Conservation (phyloP, 2,888 invertebrate species). For the Tetragonisca angustula region DNA sequence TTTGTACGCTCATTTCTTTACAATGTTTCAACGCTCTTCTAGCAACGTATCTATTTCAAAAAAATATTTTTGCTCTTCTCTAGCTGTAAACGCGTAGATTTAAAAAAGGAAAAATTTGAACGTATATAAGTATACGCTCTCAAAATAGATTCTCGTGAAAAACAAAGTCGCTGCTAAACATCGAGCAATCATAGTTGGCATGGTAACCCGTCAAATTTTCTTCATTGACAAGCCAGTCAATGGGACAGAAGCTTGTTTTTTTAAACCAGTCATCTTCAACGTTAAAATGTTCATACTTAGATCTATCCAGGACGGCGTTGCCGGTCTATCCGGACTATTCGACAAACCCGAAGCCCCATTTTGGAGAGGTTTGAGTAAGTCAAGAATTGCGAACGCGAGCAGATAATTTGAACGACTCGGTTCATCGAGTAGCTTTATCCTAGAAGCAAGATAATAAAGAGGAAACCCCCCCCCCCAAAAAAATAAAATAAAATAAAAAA, state of each 20-base stretch:
- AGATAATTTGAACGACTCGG: not conserved
- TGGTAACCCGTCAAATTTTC: slow-evolving; percentile 9
- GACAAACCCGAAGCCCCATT: not conserved
- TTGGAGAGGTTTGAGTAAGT: slow-evolving; percentile 47
- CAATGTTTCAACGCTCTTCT: not conserved
- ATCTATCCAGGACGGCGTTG: not conserved
- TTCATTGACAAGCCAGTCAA: not conserved
- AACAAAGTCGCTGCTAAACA: slow-evolving; percentile 6
- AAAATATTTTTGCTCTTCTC: not conserved
- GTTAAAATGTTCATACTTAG: slow-evolving; percentile 18
- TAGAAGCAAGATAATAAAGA: not conserved
- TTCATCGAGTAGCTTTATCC: too few species aligned
- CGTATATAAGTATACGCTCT: not conserved
- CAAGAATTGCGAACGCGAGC: not conserved
- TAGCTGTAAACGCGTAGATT: too few species aligned
- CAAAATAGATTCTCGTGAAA: not conserved
- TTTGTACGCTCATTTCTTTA: not conserved
- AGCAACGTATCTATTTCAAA: not conserved
- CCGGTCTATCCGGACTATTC: not conserved
- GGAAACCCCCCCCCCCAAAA: too few species aligned
- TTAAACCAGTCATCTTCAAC: not conserved
- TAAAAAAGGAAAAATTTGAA: not conserved
- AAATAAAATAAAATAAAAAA: not conserved
- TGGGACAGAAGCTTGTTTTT: not conserved
- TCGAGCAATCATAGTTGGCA: slow-evolving; percentile 32